Conservation (phyloP, 2,888 invertebrate species). For the Ypsolopha scabrella region DNA sequence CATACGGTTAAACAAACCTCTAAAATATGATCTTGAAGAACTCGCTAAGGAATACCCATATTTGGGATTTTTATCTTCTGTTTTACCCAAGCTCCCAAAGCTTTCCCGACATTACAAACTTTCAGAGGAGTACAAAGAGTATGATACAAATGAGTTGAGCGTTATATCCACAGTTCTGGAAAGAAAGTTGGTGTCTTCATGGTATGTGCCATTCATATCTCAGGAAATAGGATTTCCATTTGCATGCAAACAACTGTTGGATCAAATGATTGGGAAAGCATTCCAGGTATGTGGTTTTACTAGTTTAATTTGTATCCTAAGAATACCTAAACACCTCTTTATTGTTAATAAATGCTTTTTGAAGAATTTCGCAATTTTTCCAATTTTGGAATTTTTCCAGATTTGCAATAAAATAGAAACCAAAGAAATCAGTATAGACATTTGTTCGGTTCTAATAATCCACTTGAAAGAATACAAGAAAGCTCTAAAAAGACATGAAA, state of each 20-base stretch:
- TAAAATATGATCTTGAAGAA: slow-evolving; percentile 48
- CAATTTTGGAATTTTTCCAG: too few relatives aligned
- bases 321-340: too few relatives aligned
- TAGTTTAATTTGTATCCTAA: slow-evolving; percentile 3
- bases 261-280: slow-evolving; percentile 56
- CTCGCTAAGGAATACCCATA: slow-evolving; percentile 34
- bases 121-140: slow-evolving; percentile 34
- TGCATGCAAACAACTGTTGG: slow-evolving; percentile 61
- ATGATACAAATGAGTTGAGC: slow-evolving; percentile 57
- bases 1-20: slow-evolving; percentile 60
- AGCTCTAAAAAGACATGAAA: slow-evolving; percentile 69
- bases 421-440: slow-evolving; percentile 51
- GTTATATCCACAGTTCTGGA: slow-evolving; percentile 59
- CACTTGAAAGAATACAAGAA: slow-evolving; percentile 76
- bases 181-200: slow-evolving; percentile 54
- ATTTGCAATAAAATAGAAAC: slow-evolving; percentile 57
- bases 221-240: slow-evolving; percentile 63
- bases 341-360: too few relatives aligned
- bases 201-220: slow-evolving; percentile 59
- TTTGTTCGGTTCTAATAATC: slow-evolving; percentile 65
- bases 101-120: slow-evolving; percentile 8
- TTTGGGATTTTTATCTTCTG: slow-evolving; percentile 21
- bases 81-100: slow-evolving; percentile 28
- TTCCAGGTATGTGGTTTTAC: slow-evolving; percentile 49
- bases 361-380: too few relatives aligned